Conservation (phyloP, 2,888 invertebrate species). For the Spilarctia lutea region DNA sequence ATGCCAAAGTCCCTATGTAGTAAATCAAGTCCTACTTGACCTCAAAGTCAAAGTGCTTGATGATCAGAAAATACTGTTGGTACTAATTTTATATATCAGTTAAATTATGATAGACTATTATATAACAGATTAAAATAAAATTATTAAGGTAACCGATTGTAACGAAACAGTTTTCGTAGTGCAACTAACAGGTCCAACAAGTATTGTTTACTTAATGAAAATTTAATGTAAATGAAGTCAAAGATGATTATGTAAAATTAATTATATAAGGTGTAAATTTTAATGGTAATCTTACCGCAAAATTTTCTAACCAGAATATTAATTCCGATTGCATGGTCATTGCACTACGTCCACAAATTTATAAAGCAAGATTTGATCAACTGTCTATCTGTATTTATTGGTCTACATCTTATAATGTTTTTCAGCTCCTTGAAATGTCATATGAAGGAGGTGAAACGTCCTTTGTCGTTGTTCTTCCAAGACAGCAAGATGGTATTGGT, state of each 20-base stretch:
- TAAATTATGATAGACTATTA: too few species aligned
- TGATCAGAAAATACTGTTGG: too few species aligned
- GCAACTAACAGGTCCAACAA: not conserved
- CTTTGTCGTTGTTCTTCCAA: slow-evolving; percentile 91
- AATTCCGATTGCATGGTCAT: not conserved
- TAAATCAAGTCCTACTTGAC: too few species aligned
- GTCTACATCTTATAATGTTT: not conserved
- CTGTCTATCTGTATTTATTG: not conserved
- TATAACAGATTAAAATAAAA: too few species aligned
- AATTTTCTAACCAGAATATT: not conserved
- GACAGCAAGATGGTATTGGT: slow-evolving; percentile 88
- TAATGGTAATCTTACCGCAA: not conserved
- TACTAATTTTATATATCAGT: too few species aligned
- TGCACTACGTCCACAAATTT: not conserved
- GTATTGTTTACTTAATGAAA: not conserved
- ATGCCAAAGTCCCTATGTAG: too few species aligned
- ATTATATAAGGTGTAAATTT: not conserved
- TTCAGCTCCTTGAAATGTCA: slow-evolving; percentile 89
- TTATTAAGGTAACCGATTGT: too few species aligned
- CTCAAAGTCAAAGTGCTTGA: too few species aligned
- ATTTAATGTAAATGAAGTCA: not conserved
- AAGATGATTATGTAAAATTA: not conserved
- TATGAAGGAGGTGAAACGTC: slow-evolving; percentile 90
- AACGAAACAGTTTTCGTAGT: too few species aligned
- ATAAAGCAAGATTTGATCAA: not conserved